Evolutionary conservation across 1,140 invertebrate genomes (phyloP), one percentile per base, ranked within the genome.

Genomic region (Eurytemora carolleeae): DNA sequence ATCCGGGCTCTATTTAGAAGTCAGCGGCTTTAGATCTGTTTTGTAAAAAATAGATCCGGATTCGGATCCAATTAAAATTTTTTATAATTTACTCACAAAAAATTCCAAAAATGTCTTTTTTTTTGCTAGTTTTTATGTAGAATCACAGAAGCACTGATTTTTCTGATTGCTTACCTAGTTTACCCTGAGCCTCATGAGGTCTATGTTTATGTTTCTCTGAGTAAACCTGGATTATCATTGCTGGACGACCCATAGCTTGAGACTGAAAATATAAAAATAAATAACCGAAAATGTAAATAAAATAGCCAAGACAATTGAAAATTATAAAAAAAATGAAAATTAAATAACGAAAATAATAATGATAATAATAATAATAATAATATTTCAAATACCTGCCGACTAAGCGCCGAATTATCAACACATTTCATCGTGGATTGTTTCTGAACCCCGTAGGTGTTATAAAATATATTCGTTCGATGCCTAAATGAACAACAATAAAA

Each of bases 221-320:
- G 67, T 93, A 94, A 66, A 94, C 77, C 70, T 87, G 86, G 67
- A 92, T 91, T 69, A 83, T 79, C 73, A 80, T 83, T 0, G 91
- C 88, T 52, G 90, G 87, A 75, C 86, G 88, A 31, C 92, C 93
- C 69, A 92, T 85, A 19, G 82, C 76, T 84, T 93, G 93, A 1
- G 93, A 91, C 70, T 85, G 31, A 12, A 44, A 12, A 7, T 44
- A 44, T 44, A 7, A 44, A 44, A 12, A 7, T 44, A 44, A 7
- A 12, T 44, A 44, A 7, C 31, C 31, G n/a, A n/a, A n/a, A n/a
- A n/a, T n/a, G n/a, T n/a, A n/a, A n/a, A n/a, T n/a, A n/a, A n/a
- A n/a, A n/a, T n/a, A n/a, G n/a, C n/a, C n/a, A n/a, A n/a, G n/a
- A n/a, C n/a, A n/a, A n/a, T n/a, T n/a, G n/a, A n/a, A n/a, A n/a